phyloP scores from a whole-genome alignment of 2,888 invertebrate genomes.

The Euzophera pinguis region DNA sequence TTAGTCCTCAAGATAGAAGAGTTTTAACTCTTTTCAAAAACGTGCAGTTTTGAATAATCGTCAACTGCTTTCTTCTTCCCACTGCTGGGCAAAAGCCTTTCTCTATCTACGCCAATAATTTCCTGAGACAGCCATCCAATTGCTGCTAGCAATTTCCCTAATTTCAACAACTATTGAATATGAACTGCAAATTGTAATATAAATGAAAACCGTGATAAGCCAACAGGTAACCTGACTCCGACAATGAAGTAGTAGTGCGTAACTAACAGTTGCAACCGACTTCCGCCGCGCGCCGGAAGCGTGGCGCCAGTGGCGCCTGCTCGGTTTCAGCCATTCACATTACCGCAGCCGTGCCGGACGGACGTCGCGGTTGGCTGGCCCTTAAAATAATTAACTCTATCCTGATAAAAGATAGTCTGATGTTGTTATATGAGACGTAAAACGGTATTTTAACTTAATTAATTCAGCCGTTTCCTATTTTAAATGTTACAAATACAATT shows the following conservation, averaged over 20 bases:
- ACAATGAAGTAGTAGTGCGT: constrained; percentile 58
- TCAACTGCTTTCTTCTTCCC: no score
- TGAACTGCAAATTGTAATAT: not conserved
- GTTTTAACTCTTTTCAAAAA: no score
- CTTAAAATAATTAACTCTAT: constrained; percentile 38
- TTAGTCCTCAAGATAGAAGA: no score
- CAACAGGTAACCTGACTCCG: constrained; percentile 39
- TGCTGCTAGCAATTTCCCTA: no score
- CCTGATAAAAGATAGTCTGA: constrained; percentile 19
- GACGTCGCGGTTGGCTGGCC: constrained; percentile 45
- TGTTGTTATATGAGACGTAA: not conserved
- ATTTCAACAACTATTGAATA: not conserved
- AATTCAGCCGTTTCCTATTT: not conserved
- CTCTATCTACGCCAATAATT: no score
- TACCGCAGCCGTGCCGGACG: constrained; percentile 45
- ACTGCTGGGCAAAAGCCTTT: no score
- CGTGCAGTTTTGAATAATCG: no score
- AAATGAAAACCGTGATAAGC: not conserved
- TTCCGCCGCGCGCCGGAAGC: constrained; percentile 64
- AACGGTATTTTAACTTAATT: not conserved
- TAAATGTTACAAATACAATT: no score
- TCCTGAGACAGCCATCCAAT: no score
- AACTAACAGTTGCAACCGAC: constrained; percentile 66
- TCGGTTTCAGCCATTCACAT: constrained; percentile 47
- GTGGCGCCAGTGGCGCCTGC: constrained; percentile 64